Conservation (phyloP, 2,113 vertebrate species). For the Myrmophylax atrothorax region DNA sequence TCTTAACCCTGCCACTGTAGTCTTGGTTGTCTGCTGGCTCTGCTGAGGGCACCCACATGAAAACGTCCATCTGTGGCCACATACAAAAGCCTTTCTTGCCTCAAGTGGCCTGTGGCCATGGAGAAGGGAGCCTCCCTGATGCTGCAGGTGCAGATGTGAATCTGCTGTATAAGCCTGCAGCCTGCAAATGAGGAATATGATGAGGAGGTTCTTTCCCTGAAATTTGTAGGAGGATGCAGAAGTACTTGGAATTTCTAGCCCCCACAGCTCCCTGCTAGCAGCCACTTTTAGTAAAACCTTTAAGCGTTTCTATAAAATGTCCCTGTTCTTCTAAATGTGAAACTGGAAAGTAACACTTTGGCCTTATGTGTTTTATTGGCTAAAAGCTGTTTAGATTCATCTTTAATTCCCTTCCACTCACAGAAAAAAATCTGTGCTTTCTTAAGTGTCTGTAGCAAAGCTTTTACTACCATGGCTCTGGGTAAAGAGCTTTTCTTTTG, state of each 20-base stretch:
- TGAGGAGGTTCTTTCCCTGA: background rate
- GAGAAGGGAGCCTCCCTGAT: background rate
- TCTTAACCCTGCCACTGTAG: background rate
- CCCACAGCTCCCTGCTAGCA: background rate
- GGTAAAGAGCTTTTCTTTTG: background rate
- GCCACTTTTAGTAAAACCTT: background rate
- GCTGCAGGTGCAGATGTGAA: background rate
- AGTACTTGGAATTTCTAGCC: background rate
- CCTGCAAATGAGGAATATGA: background rate
- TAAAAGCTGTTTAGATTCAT: background rate
- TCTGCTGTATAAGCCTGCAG: background rate
- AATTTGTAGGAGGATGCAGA: background rate
- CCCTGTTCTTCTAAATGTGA: background rate
- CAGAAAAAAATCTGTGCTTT: background rate
- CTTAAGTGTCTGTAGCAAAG: background rate
- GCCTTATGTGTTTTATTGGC: background rate
- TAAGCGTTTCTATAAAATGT: background rate
- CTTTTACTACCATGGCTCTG: background rate
- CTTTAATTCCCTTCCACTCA: background rate
- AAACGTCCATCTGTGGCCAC: background rate
- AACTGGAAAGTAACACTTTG: background rate
- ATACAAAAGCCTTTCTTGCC: background rate
- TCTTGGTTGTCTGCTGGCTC: background rate
- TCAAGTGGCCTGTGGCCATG: background rate
- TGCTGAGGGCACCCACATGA: background rate